phyloP scores from a whole-genome alignment of 2,797 vertebrate species.

The Valencia hispanica region DNA sequence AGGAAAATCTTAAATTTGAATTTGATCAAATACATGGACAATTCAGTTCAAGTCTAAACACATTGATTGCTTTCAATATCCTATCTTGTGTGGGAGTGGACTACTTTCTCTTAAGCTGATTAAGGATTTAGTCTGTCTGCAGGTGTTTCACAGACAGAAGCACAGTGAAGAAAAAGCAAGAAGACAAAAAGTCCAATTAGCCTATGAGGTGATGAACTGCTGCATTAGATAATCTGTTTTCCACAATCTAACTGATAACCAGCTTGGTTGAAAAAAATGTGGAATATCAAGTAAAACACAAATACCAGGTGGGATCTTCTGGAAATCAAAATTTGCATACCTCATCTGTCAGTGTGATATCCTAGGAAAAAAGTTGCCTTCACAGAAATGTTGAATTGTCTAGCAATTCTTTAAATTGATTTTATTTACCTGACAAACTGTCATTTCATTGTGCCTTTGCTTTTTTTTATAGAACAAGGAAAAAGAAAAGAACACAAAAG shows the following conservation, averaged over 20 bases:
- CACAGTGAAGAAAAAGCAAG: background rate
- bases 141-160: background rate
- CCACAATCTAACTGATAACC: background rate
- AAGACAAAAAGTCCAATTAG: background rate
- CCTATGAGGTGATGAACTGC: background rate
- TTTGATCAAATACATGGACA: background rate
- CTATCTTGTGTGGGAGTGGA: background rate
- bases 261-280: background rate
- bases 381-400: background rate
- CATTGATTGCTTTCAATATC: background rate
- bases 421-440: conserved; percentile 1
- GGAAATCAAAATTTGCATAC: background rate
- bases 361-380: background rate
- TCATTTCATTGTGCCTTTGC: background rate
- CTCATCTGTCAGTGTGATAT: background rate
- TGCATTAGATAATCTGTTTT: background rate
- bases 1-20: background rate
- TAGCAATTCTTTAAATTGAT: conserved; percentile 20
- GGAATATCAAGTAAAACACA: background rate
- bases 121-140: background rate
- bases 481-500: background rate
- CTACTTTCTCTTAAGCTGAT: background rate
- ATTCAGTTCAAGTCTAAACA: background rate
- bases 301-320: background rate
- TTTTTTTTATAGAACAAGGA: background rate